Conservation (phyloP, 2,113 vertebrate species). For the Podarcis muralis region DNA sequence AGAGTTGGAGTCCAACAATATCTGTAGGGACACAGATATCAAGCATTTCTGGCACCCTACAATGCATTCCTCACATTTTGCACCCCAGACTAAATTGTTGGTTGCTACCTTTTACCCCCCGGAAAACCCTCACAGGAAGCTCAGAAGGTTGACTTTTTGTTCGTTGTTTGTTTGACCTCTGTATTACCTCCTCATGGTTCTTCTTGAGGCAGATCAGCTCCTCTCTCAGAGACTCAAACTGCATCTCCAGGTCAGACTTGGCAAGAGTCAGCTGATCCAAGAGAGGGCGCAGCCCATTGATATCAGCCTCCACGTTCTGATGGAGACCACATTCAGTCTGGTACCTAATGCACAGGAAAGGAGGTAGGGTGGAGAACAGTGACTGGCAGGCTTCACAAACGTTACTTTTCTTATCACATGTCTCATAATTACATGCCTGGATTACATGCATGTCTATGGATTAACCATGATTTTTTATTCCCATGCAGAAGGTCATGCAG, state of each 20-base stretch:
- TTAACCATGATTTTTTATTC: too few relatives aligned
- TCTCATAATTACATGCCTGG: too few relatives aligned
- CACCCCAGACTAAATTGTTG: neutral
- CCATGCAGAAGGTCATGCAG: too few relatives aligned
- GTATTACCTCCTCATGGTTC: constrained; percentile 90
- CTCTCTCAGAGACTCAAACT: constrained; percentile 87
- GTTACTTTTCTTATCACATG: neutral
- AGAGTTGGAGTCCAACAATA: neutral
- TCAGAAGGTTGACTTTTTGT: neutral
- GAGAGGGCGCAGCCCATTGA: constrained; percentile 72
- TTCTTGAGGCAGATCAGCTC: constrained; percentile 90
- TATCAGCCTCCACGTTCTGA: constrained; percentile 77
- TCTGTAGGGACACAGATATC: neutral
- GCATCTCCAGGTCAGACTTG: constrained; percentile 75
- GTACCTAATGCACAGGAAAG: constrained; percentile 58
- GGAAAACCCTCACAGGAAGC: neutral
- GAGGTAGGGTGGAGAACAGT: neutral
- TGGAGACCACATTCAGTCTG: constrained; percentile 69
- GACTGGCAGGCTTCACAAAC: neutral
- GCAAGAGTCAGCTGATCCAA: constrained; percentile 78
- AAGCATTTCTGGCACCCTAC: neutral
- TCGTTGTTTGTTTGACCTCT: neutral
- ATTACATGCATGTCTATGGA: too few relatives aligned
- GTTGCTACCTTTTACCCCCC: neutral
- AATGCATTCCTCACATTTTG: neutral